These are phyloP conservation scores for Ophioninae sp. DNA, from an alignment of 2,888 invertebrate genomes.

Conservation along the genomic window DNA sequence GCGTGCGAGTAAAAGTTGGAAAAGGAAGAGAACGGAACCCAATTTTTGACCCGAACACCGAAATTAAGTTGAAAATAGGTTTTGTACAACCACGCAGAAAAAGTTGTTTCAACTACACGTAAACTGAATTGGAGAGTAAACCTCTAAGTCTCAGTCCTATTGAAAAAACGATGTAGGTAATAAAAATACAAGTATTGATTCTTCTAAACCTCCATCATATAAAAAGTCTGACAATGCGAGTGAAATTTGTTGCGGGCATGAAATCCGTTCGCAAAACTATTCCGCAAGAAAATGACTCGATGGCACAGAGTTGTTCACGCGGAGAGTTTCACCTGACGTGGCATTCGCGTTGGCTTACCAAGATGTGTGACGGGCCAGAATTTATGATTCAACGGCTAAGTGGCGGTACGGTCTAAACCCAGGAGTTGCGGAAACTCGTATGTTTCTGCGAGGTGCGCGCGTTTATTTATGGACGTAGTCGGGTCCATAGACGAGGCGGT, in stretches of 20 bases:
- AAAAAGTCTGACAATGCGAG: neutral
- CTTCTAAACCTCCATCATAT: neutral
- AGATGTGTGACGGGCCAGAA: slow-evolving; percentile 26
- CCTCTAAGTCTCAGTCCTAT: neutral
- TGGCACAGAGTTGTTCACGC: slow-evolving; percentile 1
- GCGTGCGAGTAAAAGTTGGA: too few relatives aligned
- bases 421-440: slow-evolving; percentile 40
- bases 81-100: neutral
- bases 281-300: neutral
- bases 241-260: neutral
- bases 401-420: slow-evolving; percentile 48
- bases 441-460: slow-evolving; percentile 25
- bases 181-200: neutral
- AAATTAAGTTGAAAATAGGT: neutral
- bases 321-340: slow-evolving; percentile 10
- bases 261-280: neutral
- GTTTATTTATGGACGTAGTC: slow-evolving; percentile 52
- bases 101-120: neutral
- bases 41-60: neutral
- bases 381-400: slow-evolving; percentile 56
- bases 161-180: neutral
- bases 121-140: neutral
- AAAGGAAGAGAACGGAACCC: too few relatives aligned
- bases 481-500: slow-evolving; percentile 21
- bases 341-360: slow-evolving; percentile 22